phyloP scores from a whole-genome alignment of 2,113 vertebrate species.

The Neogale vison region DNA sequence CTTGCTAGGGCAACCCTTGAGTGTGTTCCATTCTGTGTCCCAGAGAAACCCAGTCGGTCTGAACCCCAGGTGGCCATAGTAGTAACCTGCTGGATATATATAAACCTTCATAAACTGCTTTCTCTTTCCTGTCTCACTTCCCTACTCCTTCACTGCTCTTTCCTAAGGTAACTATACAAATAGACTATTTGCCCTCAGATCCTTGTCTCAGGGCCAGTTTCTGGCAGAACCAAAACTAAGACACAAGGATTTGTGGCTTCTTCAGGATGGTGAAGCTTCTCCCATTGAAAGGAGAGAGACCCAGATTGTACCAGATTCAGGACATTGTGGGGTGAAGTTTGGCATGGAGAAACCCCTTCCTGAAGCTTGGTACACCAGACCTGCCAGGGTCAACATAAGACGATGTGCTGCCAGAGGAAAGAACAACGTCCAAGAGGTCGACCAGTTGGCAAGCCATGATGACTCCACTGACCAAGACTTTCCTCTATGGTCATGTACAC shows the following conservation, averaged over 20 bases:
- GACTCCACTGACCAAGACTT: background rate
- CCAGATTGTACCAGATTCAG: background rate
- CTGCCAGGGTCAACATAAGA: background rate
- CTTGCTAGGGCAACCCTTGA: background rate
- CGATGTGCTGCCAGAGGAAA: background rate
- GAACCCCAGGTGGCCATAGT: background rate
- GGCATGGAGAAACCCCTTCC: background rate
- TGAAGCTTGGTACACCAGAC: background rate
- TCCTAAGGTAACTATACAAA: conserved; percentile 17
- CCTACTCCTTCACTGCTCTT: background rate
- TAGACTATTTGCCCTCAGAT: background rate
- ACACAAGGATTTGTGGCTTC: background rate
- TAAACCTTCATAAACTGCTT: background rate
- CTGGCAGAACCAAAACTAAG: background rate
- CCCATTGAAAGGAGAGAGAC: background rate
- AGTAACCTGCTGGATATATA: background rate
- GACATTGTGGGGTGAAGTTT: background rate
- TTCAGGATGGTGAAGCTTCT: conserved; percentile 1
- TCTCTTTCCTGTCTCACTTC: background rate
- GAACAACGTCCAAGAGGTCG: background rate
- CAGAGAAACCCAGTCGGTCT: background rate
- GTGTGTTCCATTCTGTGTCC: background rate
- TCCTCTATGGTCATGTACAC: background rate
- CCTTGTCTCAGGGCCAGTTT: background rate
- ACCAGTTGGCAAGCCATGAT: background rate